Conservation (phyloP, 2,797 vertebrate genomes). For the Tragelaphus oryx region DNA sequence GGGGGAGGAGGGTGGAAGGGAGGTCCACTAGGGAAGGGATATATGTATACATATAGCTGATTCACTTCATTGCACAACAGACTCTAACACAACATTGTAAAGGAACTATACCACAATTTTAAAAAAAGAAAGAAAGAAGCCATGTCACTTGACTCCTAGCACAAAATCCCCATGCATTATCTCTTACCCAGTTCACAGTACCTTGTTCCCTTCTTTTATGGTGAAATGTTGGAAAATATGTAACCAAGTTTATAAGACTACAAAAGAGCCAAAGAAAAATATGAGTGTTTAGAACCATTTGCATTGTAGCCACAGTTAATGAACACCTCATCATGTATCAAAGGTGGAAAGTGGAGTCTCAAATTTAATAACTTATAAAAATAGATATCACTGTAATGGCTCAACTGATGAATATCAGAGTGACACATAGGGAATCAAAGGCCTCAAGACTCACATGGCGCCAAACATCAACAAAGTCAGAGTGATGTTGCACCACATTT, state of each 20-base stretch:
- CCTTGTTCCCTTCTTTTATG: background rate
- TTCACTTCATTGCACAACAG: background rate
- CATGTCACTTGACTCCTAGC: background rate
- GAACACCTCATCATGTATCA: background rate
- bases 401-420: background rate
- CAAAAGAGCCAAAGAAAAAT: background rate
- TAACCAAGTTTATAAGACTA: background rate
- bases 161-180: background rate
- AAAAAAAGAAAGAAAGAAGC: background rate
- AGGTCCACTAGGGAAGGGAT: background rate
- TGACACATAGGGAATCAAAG: background rate
- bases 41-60: background rate
- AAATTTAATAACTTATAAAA: background rate
- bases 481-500: background rate
- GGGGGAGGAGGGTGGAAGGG: background rate
- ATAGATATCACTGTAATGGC: background rate
- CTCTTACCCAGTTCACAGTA: background rate
- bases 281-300: background rate
- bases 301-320: background rate
- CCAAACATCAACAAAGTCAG: background rate
- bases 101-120: background rate
- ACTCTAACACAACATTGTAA: background rate
- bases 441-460: background rate
- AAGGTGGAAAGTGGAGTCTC: background rate
- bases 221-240: background rate